Evolutionary conservation across 2,797 vertebrate genomes (phyloP).

Genomic region (Apodemus agrarius): DNA sequence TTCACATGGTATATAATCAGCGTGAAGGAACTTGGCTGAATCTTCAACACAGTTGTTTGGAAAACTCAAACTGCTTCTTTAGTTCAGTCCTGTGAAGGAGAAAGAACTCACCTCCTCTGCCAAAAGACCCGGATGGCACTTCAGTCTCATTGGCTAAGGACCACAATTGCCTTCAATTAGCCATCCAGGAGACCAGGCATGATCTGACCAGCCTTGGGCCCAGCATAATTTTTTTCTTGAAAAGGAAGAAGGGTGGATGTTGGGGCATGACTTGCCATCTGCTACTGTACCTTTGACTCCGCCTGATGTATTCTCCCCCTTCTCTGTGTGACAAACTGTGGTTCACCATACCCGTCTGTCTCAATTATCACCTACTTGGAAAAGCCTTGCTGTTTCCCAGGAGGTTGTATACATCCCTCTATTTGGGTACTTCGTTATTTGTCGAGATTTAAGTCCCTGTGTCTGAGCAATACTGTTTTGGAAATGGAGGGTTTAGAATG

Average conservation of each 20-base stretch:
- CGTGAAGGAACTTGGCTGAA: neutral
- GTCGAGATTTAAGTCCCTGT: constrained; percentile 23
- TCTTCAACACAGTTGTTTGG: neutral
- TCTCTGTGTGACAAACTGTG: neutral
- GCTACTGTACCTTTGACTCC: neutral
- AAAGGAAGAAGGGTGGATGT: neutral
- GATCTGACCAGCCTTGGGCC: neutral
- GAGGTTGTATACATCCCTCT: neutral
- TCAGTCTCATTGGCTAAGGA: neutral
- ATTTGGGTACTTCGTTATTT: constrained; percentile 10
- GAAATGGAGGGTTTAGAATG: neutral
- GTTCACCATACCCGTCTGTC: neutral
- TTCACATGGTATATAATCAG: neutral
- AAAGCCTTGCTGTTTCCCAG: neutral
- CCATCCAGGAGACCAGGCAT: neutral
- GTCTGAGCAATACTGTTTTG: neutral
- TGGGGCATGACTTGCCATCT: neutral
- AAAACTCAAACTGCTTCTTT: neutral
- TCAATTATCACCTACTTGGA: neutral
- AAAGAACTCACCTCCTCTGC: neutral
- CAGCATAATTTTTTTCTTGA: neutral
- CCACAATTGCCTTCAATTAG: neutral
- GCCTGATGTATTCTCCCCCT: neutral
- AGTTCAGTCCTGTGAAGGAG: neutral
- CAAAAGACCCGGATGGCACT: neutral